Evolutionary conservation across 30 jellyfish, hydroid and myxozoan species (phyloP).

Genomic region (Phacellophora camtschatica): DNA sequence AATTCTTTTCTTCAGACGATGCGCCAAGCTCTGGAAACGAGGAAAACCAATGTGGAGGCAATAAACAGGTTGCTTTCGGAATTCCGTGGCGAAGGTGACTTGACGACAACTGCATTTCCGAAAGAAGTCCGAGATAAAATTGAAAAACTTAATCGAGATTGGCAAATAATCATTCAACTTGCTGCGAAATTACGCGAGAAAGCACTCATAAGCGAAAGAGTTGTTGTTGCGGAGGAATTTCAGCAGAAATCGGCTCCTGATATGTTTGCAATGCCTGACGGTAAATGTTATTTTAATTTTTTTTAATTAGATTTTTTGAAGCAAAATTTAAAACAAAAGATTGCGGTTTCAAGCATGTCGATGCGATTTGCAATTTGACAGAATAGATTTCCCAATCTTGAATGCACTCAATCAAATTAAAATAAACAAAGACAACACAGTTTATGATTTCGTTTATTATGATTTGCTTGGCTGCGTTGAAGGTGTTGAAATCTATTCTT

Average conservation of each 20-base stretch:
- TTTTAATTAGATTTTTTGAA: background rate
- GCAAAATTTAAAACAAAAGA: background rate
- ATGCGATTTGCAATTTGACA: no score
- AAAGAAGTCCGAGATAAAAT: constrained; percentile 92
- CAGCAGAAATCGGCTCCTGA: constrained; percentile 67
- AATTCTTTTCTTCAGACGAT: constrained; percentile 53
- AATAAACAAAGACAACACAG: no score
- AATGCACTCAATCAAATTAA: no score
- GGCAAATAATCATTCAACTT: constrained; percentile 88
- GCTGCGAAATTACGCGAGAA: constrained; percentile 72
- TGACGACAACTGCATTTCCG: constrained; percentile 87
- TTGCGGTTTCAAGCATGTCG: no score
- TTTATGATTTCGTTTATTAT: no score
- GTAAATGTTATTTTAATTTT: background rate
- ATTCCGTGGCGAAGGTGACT: constrained; percentile 89
- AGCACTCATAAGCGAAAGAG: constrained; percentile 60
- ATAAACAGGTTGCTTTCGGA: constrained; percentile 76
- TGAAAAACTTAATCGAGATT: constrained; percentile 78
- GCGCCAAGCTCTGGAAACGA: constrained; percentile 79
- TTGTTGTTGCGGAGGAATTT: constrained; percentile 73
- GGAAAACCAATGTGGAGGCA: constrained; percentile 88
- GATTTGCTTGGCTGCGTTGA: no score
- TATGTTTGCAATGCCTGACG: constrained; percentile 49
- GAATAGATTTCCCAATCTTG: no score
- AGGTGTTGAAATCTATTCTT: no score